These are phyloP conservation scores for Ophion ventricosus DNA, from an alignment of 2,888 invertebrate genomes.

Conservation along the genomic window DNA sequence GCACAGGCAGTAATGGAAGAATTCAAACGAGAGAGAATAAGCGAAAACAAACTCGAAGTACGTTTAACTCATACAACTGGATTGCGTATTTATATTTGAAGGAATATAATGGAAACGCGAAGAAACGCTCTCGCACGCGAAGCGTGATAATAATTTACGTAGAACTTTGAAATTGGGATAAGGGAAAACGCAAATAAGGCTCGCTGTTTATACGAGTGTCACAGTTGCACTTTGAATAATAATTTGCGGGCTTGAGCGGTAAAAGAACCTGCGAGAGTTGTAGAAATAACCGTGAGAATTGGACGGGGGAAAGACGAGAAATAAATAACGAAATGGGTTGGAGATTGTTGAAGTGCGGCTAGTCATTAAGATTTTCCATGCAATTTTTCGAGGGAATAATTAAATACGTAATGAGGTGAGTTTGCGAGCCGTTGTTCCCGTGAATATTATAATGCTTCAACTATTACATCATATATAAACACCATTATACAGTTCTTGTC, in stretches of 20 bases:
- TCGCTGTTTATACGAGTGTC: slow-evolving; percentile 11
- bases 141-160: slow-evolving; percentile 26
- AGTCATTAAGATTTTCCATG: too few relatives aligned
- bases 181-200: slow-evolving; percentile 28
- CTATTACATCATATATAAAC: too few relatives aligned
- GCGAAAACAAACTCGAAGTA: slow-evolving; percentile 55
- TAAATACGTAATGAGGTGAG: neutral
- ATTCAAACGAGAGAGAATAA: slow-evolving; percentile 21
- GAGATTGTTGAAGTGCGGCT: neutral
- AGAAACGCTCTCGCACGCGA: slow-evolving; percentile 1
- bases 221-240: slow-evolving; percentile 38
- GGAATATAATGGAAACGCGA: slow-evolving; percentile 52
- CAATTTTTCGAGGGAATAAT: neutral
- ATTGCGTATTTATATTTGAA: slow-evolving; percentile 47
- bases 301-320: neutral
- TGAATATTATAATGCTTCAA: too few relatives aligned
- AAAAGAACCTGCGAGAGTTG: slow-evolving; percentile 7
- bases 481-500: too few relatives aligned
- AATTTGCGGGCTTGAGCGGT: neutral
- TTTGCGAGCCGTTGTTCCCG: too few relatives aligned
- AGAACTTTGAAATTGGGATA: slow-evolving; percentile 32
- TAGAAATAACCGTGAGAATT: neutral
- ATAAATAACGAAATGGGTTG: neutral
- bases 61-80: slow-evolving; percentile 39
- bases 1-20: slow-evolving; percentile 9